A percentile compares a stretch with the other conserved stretches of the same genome.
phyloP scores from a whole-genome alignment of 64 coral and sea anemone species.

The Orbicella faveolata region DNA sequence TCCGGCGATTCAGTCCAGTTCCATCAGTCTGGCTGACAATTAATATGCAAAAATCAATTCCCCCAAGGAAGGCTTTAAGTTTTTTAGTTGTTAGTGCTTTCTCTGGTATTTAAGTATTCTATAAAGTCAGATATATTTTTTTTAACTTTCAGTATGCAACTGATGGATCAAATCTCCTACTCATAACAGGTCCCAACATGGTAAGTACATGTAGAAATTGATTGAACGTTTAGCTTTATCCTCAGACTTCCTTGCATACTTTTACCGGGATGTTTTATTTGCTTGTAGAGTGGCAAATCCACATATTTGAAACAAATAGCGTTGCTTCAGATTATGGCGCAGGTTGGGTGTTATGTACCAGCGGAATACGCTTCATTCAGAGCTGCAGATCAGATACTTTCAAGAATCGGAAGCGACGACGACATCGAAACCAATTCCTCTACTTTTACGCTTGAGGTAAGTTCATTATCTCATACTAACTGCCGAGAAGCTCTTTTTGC shows the following conservation, averaged over 20 bases:
- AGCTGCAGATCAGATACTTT: constrained; percentile 93
- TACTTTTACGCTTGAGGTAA: constrained; percentile 92
- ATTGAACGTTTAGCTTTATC: not conserved
- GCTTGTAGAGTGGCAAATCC: constrained; percentile 89
- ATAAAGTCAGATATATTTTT: not conserved
- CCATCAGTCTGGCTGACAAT: too few relatives aligned
- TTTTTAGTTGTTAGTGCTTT: too few relatives aligned
- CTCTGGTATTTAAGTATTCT: too few relatives aligned
- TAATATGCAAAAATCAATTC: not conserved
- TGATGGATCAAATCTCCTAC: constrained; percentile 89
- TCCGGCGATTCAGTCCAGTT: too few relatives aligned
- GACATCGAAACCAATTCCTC: constrained; percentile 99
- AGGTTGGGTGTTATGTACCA: constrained; percentile 93
- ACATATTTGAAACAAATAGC: constrained; percentile 96
- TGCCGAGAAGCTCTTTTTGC: not conserved
- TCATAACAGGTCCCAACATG: constrained; percentile 99
- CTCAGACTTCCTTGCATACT: not conserved
- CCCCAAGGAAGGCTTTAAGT: not conserved
- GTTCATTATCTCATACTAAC: not conserved
- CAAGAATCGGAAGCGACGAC: constrained; percentile 97
- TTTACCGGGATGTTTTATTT: not conserved
- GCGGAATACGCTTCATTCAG: constrained; percentile 95
- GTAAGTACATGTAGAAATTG: constrained; percentile 39
- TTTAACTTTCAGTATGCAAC: constrained; percentile 80
- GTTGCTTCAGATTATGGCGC: constrained; percentile 94